These are phyloP conservation scores for Xenopus borealis DNA, from an alignment of 2,113 vertebrate genomes.

Conservation along the genomic window DNA sequence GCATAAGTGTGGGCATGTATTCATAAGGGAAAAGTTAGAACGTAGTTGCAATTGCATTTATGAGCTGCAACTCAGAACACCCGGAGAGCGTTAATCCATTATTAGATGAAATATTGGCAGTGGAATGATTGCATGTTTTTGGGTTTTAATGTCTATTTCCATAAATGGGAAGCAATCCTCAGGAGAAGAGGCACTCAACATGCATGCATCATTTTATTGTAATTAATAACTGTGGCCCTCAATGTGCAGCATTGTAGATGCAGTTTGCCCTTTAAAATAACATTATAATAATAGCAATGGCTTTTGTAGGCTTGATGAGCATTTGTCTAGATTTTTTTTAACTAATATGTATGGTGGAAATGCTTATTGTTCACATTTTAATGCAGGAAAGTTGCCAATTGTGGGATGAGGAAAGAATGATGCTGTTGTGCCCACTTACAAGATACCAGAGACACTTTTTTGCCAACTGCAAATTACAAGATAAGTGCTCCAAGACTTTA, in stretches of 20 bases:
- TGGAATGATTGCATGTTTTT: too few species aligned
- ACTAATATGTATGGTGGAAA: neutral
- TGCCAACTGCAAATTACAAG: conserved; percentile 8
- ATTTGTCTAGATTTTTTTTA: neutral
- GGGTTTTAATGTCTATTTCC: too few species aligned
- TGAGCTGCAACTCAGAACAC: too few species aligned
- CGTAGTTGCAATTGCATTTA: too few species aligned
- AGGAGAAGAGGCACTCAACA: too few species aligned
- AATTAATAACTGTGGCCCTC: neutral
- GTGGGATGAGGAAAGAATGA: neutral
- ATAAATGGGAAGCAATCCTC: too few species aligned
- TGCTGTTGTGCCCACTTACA: conserved; percentile 5
- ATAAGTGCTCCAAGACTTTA: conserved; percentile 6
- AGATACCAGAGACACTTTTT: neutral
- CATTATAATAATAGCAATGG: neutral
- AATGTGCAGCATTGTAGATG: neutral
- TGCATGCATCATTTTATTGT: too few species aligned
- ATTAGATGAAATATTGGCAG: too few species aligned
- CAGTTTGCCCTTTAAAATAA: too few species aligned
- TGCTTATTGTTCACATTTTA: conserved; percentile 3
- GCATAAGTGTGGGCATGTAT: too few species aligned
- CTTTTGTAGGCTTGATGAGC: neutral
- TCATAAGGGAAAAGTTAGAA: too few species aligned
- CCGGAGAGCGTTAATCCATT: too few species aligned
- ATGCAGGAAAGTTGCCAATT: conserved; percentile 1